Base-by-base conservation (phyloP, 2,113 vertebrate genomes). In the human region DNA sequence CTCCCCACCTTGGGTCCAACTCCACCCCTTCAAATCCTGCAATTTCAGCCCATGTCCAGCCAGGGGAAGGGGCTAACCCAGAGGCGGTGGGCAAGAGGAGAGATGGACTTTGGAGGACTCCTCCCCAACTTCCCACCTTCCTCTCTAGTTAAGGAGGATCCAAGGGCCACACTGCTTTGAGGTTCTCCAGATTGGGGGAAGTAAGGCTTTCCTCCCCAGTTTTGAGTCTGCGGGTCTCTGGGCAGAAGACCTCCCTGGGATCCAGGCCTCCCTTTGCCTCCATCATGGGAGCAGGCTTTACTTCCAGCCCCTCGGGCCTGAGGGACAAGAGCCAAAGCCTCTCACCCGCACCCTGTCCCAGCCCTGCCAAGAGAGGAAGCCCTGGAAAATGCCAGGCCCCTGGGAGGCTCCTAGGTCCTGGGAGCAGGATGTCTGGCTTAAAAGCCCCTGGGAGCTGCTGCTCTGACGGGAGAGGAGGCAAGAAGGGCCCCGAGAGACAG, bases 61-160 rank as follows among this genome's bases (percentile, higher is more conserved):
- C 32, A 50, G 64, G 22, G 72, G 50, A 35, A 52, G 96, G 80
- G 10, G 6, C 32, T 80, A 76, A 88, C 52, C 32, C 72, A 55
- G 81, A 57, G 27, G 18, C 61, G 17, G 72, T 52, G 32, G 72
- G 57, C 16, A 35, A 55, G 87, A 68, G 45, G 20, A 48, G 78
- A 48, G 68, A 18, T 13, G 80, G 79, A 8, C 8, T 88, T 91
- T 68, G 27, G 45, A 73, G 66, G n/a, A 8, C 11, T 0, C 57
- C 11, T 0, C 64, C 13, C 27, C 38, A 23, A 9, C 70, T 27
- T 76, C 25, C 59, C 27, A 2, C 27, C 59, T 57, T 61, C 38
- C 50, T 83, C n/a, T 52, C 59, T 18, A 17, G 0, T 61, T 98
- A 98, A 57, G 97, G 97, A 81, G 97, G 97, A 9, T 98, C 93